A percentile compares a stretch with the other conserved stretches of the same genome.
Evolutionary conservation across 2,113 vertebrate genomes (phyloP).

Genomic region (Phrynosoma platyrhinos): DNA sequence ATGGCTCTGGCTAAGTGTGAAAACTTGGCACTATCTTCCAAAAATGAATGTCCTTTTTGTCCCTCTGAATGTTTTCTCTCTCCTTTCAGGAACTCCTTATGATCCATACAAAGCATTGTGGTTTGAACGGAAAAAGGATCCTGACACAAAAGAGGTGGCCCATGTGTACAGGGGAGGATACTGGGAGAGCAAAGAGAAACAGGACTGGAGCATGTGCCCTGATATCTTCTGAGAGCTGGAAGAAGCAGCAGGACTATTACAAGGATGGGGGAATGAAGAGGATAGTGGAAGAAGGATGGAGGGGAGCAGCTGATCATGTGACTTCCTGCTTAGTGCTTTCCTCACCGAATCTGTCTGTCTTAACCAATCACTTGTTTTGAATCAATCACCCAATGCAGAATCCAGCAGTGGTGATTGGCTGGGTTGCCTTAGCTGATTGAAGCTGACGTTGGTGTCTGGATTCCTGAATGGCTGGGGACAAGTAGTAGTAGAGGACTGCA

Average conservation of each 20-base stretch:
- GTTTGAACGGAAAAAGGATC: constrained; percentile 90
- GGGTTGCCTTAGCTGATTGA: constrained; percentile 78
- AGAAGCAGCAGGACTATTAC: neutral
- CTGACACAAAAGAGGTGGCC: constrained; percentile 84
- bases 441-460: constrained; percentile 46
- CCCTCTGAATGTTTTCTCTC: neutral
- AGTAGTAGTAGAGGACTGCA: neutral
- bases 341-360: constrained; percentile 70
- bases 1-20: too few species aligned
- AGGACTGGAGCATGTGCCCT: constrained; percentile 88
- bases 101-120: constrained; percentile 91
- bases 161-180: constrained; percentile 94
- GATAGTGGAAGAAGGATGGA: constrained; percentile 44
- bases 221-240: constrained; percentile 85
- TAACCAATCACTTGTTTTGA: constrained; percentile 69
- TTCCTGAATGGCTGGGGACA: constrained; percentile 32
- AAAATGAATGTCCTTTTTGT: neutral
- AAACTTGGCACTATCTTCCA: neutral
- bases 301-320: constrained; percentile 48
- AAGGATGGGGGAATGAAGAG: constrained; percentile 29
- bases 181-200: constrained; percentile 91
- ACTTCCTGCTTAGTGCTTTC: constrained; percentile 64
- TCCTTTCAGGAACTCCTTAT: constrained; percentile 76
- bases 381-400: constrained; percentile 73
- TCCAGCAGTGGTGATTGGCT: constrained; percentile 71